These are phyloP conservation scores for Tiliacea citrago DNA, from an alignment of 2,888 invertebrate species.

Conservation along the genomic window DNA sequence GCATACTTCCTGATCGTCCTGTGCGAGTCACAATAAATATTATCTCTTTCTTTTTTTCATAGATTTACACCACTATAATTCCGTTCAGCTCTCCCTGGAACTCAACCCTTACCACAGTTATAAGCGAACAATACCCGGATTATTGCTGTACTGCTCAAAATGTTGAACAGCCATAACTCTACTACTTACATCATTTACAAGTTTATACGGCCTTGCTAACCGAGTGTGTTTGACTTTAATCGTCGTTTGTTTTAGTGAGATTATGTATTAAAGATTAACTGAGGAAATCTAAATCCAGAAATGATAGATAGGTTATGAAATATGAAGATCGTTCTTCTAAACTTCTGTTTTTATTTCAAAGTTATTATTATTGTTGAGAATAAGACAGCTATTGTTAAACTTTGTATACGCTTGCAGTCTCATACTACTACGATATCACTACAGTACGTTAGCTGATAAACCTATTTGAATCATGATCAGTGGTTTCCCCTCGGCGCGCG, in stretches of 20 bases:
- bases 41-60: too few species aligned
- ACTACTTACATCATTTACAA: conserved; percentile 26
- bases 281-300: neutral
- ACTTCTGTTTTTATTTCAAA: neutral
- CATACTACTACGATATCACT: too few species aligned
- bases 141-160: conserved; percentile 59
- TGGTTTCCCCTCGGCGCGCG: too few species aligned
- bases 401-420: too few species aligned
- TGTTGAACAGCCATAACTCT: conserved; percentile 54
- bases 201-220: conserved; percentile 39
- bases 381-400: too few species aligned
- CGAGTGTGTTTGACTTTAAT: conserved; percentile 9
- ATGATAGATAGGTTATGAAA: too few species aligned
- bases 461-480: neutral
- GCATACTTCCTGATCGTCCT: too few species aligned
- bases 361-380: neutral
- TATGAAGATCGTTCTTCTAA: neutral
- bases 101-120: conserved; percentile 41
- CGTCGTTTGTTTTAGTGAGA: conserved; percentile 7
- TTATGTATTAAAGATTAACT: neutral
- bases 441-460: too few species aligned
- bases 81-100: conserved; percentile 15
- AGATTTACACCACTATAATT: neutral
- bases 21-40: too few species aligned
- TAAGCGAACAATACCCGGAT: conserved; percentile 50